These are phyloP conservation scores for Amphiduros pacificus DNA, from an alignment of 2,888 invertebrate genomes.

Conservation along the genomic window DNA sequence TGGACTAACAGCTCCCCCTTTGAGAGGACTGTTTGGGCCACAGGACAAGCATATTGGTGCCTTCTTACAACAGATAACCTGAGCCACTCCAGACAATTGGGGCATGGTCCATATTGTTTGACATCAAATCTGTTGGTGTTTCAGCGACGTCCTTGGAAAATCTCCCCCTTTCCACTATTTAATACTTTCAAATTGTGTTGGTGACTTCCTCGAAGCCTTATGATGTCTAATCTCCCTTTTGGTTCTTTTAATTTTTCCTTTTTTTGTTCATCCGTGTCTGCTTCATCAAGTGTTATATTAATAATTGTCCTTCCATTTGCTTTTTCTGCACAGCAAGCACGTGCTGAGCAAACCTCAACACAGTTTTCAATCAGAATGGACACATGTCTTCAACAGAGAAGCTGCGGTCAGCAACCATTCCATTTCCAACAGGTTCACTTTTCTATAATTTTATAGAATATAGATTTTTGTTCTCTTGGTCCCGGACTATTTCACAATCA, in stretches of 20 bases:
- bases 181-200: not conserved
- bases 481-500: not conserved
- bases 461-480: not conserved
- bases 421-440: not conserved
- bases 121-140: not conserved
- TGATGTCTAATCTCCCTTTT: not conserved
- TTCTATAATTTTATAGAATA: not conserved
- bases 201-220: not conserved
- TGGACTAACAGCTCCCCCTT: not conserved
- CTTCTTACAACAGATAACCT: not conserved
- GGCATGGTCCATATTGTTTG: slow-evolving; percentile 4
- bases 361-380: not conserved
- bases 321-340: too few species aligned
- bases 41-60: slow-evolving; percentile 3
- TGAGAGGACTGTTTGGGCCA: too few species aligned
- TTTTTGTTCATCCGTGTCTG: not conserved
- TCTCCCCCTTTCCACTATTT: slow-evolving; percentile 1
- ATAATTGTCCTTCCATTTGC: too few species aligned
- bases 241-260: not conserved
- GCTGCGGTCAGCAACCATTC: not conserved
- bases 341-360: slow-evolving; percentile 3
- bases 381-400: not conserved
- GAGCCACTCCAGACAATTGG: slow-evolving; percentile 5
- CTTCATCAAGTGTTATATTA: too few species aligned
- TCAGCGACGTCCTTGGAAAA: not conserved